These are phyloP conservation scores for Silurus meridionalis DNA, from an alignment of 2,113 vertebrate species.

Conservation along the genomic window DNA sequence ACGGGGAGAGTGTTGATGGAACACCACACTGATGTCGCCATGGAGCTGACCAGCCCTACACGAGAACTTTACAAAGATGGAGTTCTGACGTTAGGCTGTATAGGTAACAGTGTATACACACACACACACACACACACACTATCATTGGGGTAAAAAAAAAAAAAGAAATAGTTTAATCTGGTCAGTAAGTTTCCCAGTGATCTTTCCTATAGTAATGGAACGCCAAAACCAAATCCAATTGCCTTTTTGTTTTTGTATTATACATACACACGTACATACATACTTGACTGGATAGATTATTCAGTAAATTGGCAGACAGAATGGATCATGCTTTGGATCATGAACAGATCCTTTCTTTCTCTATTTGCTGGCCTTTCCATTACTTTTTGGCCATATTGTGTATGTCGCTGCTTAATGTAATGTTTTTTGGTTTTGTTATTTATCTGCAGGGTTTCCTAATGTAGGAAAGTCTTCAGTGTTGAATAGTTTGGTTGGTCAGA, in stretches of 20 bases:
- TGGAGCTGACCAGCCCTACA: conserved; percentile 73
- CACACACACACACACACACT: no score
- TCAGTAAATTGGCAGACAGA: no score
- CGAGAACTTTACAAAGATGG: conserved; percentile 87
- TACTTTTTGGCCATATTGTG: background rate
- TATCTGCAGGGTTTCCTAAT: conserved; percentile 81
- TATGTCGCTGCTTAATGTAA: background rate
- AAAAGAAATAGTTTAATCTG: background rate
- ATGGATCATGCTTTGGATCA: no score
- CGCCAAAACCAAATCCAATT: no score
- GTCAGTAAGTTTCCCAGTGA: background rate
- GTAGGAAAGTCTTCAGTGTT: conserved; percentile 91
- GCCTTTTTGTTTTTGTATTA: no score
- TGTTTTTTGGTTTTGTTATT: background rate
- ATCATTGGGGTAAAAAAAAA: no score
- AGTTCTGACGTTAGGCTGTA: conserved; percentile 85
- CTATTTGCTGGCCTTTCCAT: background rate
- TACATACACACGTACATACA: no score
- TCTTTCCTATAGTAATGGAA: no score
- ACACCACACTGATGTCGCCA: conserved; percentile 77
- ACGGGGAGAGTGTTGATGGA: conserved; percentile 74
- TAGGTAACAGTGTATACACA: conserved; percentile 68
- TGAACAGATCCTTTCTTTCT: no score
- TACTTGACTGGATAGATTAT: no score
- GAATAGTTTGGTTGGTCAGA: conserved; percentile 85